Conservation (phyloP, 2,888 invertebrate species). For the Apamea crenata region DNA sequence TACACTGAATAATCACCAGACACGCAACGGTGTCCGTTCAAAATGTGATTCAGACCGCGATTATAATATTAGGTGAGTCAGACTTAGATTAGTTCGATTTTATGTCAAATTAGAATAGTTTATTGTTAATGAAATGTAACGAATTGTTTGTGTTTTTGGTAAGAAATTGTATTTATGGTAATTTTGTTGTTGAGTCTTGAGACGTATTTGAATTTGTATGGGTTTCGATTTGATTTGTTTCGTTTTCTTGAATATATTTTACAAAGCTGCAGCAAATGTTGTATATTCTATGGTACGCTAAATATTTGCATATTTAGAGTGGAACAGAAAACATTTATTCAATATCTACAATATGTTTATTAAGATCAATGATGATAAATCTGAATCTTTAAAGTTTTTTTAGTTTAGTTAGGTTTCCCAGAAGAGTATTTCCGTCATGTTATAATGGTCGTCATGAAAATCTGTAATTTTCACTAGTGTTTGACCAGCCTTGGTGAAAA, state of each 20-base stretch:
- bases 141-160: constrained; percentile 53
- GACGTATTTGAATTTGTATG: constrained; percentile 46
- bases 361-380: background rate
- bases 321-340: no score
- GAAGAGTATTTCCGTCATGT: no score
- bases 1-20: constrained; percentile 76
- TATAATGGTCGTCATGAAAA: no score
- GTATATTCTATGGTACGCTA: background rate
- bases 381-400: no score
- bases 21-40: constrained; percentile 81
- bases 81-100: constrained; percentile 64
- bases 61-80: constrained; percentile 71
- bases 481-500: no score
- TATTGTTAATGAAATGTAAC: constrained; percentile 62
- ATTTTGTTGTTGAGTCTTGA: constrained; percentile 17
- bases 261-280: background rate
- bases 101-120: constrained; percentile 66
- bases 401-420: no score
- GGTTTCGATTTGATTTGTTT: constrained; percentile 3
- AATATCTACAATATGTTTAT: background rate
- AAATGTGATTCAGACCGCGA: constrained; percentile 68
- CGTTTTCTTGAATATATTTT: constrained; percentile 14
- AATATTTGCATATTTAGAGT: no score
- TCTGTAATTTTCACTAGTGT: no score
- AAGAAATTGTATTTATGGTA: constrained; percentile 47